Evolutionary conservation across 2,797 vertebrate species (phyloP).

Genomic region (Cossypha dichroa): DNA sequence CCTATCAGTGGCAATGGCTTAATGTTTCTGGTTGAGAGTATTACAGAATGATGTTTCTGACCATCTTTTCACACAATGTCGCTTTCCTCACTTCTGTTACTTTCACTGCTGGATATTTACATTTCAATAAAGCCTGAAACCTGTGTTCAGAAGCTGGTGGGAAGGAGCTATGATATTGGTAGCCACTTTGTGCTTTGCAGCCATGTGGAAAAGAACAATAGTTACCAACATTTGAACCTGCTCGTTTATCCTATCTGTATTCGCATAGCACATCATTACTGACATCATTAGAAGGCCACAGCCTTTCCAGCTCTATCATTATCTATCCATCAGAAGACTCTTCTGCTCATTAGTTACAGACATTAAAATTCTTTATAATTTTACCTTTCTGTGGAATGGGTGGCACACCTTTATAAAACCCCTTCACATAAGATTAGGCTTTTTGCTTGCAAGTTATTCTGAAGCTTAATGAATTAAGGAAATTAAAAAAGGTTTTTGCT

Average conservation of each 20-base stretch:
- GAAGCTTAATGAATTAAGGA: background rate
- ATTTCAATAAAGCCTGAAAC: background rate
- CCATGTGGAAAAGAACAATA: constrained; percentile 23
- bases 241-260: constrained; percentile 3
- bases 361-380: constrained; percentile 15
- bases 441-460: background rate
- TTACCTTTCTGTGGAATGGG: constrained; percentile 24
- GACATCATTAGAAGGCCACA: constrained; percentile 36
- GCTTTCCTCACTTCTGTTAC: background rate
- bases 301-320: constrained; percentile 6
- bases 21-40: background rate
- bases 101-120: background rate
- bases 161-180: background rate
- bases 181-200: background rate
- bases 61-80: accelerated
- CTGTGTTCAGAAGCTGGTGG: background rate
- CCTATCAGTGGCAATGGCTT: background rate
- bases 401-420: background rate
- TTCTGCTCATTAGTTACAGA: constrained; percentile 39
- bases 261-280: background rate
- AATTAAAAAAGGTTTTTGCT: background rate
- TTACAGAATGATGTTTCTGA: background rate
- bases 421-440: background rate
- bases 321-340: constrained; percentile 22
- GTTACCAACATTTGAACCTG: constrained; percentile 7